These are phyloP conservation scores for Tragelaphus buxtoni DNA, from an alignment of 2,113 vertebrate species.

Conservation along the genomic window DNA sequence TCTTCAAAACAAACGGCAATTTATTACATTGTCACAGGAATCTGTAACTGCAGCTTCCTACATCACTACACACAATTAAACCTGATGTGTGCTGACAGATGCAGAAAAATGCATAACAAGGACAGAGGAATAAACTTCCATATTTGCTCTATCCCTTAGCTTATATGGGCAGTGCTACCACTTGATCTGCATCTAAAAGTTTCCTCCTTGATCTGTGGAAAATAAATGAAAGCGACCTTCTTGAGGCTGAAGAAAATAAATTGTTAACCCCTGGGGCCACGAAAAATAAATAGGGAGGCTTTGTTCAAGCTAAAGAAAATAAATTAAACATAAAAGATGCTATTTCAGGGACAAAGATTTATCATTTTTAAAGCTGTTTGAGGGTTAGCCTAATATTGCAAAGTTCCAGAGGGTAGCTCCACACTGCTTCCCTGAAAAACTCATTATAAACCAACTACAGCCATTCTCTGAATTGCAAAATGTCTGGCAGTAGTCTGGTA, in stretches of 20 bases:
- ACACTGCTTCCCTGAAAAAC: slow-evolving; percentile 60
- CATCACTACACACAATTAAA: slow-evolving; percentile 4
- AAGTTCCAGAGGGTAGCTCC: slow-evolving; percentile 56
- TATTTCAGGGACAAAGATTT: slow-evolving; percentile 80
- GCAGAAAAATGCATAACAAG: not conserved
- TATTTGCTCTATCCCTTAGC: not conserved
- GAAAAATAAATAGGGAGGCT: slow-evolving; percentile 76
- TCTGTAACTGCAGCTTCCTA: not conserved
- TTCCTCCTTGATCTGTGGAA: slow-evolving; percentile 66
- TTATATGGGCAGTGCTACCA: not conserved
- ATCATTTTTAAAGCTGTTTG: slow-evolving; percentile 67
- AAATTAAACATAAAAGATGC: slow-evolving; percentile 80
- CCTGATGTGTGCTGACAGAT: not conserved
- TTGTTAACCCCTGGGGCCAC: slow-evolving; percentile 73
- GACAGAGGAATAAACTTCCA: not conserved
- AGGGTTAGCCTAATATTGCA: slow-evolving; percentile 49
- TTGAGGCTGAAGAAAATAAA: slow-evolving; percentile 74
- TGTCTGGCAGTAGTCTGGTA: not conserved
- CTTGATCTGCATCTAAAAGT: slow-evolving; percentile 45
- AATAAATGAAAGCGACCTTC: slow-evolving; percentile 81
- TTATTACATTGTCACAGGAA: not conserved
- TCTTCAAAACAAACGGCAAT: not conserved
- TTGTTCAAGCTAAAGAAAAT: slow-evolving; percentile 75
- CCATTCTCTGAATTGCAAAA: slow-evolving; percentile 59
- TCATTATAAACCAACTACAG: slow-evolving; percentile 63